Base-by-base conservation (phyloP, 2,888 invertebrate genomes). In the Ennomos fuscantarius region DNA sequence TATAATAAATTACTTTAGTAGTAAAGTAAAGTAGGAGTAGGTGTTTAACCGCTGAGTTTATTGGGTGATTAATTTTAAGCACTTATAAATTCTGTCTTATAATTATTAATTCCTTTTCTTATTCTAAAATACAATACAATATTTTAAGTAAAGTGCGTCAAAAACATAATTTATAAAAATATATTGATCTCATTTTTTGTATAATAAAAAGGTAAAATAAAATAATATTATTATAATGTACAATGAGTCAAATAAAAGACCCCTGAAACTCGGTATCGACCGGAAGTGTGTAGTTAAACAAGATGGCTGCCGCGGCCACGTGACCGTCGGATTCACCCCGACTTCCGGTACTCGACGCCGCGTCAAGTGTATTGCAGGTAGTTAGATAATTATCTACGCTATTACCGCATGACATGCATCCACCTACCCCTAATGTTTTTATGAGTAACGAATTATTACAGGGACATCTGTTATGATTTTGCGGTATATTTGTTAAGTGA, bases 241-340 rank as follows among this genome's bases (percentile, higher is more conserved):
- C 24, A 3, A 3, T 24, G 24, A 24, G 6, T 24, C n/a, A 73
- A 76, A 81, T 86, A 87, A 76, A 70, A 76, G 73, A 81, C 74
- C 79, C 63, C 86, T 81, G 83, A 68, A 73, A 72, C 72, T 74
- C 76, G 73, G 74, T 77, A 74, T 73, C 69, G 78, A 78, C 78
- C 89, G 91, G 91, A 90, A 89, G 85, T 84, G 77, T 72, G 79
- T 87, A 84, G 86, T 89, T 87, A 85, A 81, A 82, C 89, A 91
- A 90, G 86, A 90, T 90, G 89, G 90, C 88, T 69, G 84, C 71
- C 63, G 62, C 69, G 79, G 85, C 87, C 88, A 89, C 89, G 89
- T 89, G 87, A 86, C 89, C 83, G 61, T 73, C 78, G 88, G 90
- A 90, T 90, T 83, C 91, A 89, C 89, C 88, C 87, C 82, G 82